Evolutionary conservation across 2,888 invertebrate genomes (phyloP), one percentile per base, ranked within the genome.

Genomic region (Tinea pellionella): DNA sequence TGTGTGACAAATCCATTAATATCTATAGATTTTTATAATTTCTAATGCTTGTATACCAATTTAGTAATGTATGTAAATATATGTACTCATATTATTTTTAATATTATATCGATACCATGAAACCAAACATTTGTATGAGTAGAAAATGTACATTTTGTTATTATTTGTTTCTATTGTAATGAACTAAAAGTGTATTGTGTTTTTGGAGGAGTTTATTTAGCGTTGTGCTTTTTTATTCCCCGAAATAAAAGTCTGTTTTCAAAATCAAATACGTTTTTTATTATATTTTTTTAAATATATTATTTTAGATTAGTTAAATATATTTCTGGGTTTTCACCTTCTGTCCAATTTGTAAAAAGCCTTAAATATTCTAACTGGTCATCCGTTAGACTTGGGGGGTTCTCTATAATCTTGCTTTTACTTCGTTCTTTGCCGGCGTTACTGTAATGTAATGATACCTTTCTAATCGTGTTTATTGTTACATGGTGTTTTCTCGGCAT

Each of bases 91-190:
- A 86, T 84, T n/a, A n/a, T n/a, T n/a, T 81, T 76, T 77, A 79
- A 84, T 80, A 77, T 74, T 76, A 79, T 75, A 74, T 78, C 77
- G 78, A 80, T 84, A 85, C 80, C 84, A 80, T 73, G 78, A 85
- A 84, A 87, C 87, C 87, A 86, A 87, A 87, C 87, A 80, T 80
- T 82, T 80, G 72, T 75, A 77, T 75, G 72, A 76, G 73, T 85
- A 83, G 79, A 73, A 67, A 74, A 71, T 83, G 77, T 84, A 84
- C 70, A 82, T 82, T 82, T 82, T 83, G 86, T 87, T 85, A 78
- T 73, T 73, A 73, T 75, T 79, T 74, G 73, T 80, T 61, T 60
- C 64, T 64, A 64, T 64, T 63, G 72, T 72, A 74, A n/a, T n/a
- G n/a, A n/a, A 72, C 67, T 73, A 72, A 73, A 72, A 72, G 70